Percentiles rank a stretch among this genome's conserved stretches.
phyloP scores from a whole-genome alignment of 2,113 vertebrate species.

The Cebus imitator region DNA sequence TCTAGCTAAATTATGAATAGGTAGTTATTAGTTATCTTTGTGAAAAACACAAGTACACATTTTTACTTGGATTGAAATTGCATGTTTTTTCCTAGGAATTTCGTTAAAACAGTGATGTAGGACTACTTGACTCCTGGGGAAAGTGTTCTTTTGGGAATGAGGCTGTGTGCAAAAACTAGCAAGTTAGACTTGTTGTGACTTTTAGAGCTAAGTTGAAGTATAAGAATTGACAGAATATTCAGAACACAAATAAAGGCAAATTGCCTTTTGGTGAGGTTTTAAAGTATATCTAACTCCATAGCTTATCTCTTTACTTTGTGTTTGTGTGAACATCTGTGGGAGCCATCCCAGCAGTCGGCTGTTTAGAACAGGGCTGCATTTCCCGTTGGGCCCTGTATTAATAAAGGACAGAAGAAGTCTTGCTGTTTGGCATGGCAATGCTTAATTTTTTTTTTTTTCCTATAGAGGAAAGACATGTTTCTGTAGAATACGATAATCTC shows the following conservation, averaged over 20 bases:
- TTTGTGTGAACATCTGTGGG: not conserved
- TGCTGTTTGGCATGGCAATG: not conserved
- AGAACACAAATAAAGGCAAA: not conserved
- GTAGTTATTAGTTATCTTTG: not conserved
- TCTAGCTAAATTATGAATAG: not conserved
- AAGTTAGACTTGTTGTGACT: not conserved
- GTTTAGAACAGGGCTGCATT: not conserved
- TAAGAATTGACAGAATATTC: not conserved
- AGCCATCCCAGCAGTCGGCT: fast-evolving
- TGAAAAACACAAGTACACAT: not conserved
- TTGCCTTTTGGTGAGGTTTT: not conserved
- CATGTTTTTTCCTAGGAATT: not conserved
- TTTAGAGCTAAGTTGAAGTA: not conserved
- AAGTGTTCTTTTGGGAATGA: not conserved
- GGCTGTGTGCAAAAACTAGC: not conserved
- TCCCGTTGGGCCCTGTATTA: fast-evolving
- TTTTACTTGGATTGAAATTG: not conserved
- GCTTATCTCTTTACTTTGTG: not conserved
- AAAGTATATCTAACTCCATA: not conserved
- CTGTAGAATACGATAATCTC: not conserved
- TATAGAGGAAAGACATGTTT: not conserved
- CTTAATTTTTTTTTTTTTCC: not conserved
- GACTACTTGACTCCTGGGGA: not conserved
- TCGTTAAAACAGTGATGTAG: not conserved
- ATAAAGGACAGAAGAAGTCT: too few species aligned